Evolutionary conservation across 2,888 invertebrate genomes (phyloP), one percentile per base, ranked within the genome.

Genomic region (Aphodius granarius): DNA sequence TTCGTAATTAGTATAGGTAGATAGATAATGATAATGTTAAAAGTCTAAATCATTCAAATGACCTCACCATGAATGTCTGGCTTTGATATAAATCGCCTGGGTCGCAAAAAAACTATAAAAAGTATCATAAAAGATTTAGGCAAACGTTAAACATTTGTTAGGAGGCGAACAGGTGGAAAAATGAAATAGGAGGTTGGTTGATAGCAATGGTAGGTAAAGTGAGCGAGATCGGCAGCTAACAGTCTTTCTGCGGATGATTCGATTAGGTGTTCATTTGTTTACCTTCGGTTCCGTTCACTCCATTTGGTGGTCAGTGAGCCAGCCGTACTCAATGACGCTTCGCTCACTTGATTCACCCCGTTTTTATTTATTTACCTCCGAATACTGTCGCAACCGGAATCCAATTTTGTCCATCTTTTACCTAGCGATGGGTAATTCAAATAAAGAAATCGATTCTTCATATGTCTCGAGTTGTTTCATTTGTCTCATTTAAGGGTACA

Each of bases 221-320:
- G n/a, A n/a, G 71, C 62, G 72, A 43, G 23, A 64, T 65, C 64
- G 73, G 73, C 68, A 74, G 66, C 66, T 77, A 76, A 77, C 78
- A 78, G 78, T 80, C 79, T 80, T 80, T 81, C 79, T 78, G 75
- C 76, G 73, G 78, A 79, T 85, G 84, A 86, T 86, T 86, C 85
- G 86, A 86, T 86, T 86, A 86, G 84, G 84, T 83, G 84, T 84
- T 84, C 85, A 85, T 86, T 86, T 86, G 85, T 85, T 86, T 85
- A 83, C 80, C 82, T 81, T 82, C 85, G 83, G 82, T 79, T 83
- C 82, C 79, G 82, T 86, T 83, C 86, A 84, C 86, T 86, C 86
- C 84, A 86, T 86, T 86, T 86, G 84, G 84, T 84, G 85, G 84
- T 83, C 86, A 86, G 83, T 85, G 86, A 85, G 84, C 86, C 84